Conservation (phyloP, 2,113 vertebrate genomes). For the Zosterops borbonicus region DNA sequence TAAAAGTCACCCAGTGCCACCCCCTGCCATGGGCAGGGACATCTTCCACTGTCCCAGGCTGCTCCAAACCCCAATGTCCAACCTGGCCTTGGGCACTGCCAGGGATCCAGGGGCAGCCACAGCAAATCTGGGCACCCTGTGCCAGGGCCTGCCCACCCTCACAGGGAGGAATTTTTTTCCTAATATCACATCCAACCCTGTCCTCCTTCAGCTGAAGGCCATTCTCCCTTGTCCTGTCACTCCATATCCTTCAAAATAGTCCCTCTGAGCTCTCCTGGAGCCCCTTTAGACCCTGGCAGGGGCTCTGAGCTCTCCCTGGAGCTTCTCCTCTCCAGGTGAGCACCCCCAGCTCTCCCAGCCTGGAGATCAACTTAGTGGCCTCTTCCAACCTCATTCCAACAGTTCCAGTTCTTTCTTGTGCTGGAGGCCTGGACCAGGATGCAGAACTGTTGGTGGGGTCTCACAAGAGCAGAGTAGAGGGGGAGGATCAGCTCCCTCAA, state of each 20-base stretch:
- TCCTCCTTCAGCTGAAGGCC: neutral
- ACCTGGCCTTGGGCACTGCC: neutral
- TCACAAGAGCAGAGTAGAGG: neutral
- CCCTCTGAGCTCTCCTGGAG: neutral
- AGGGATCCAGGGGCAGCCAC: neutral
- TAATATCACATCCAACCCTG: neutral
- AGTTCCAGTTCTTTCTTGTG: neutral
- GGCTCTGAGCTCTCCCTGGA: neutral
- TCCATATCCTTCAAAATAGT: too few relatives aligned
- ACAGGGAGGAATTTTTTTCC: rapidly evolving
- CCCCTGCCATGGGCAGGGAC: neutral
- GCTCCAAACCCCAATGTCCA: neutral
- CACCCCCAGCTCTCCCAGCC: neutral
- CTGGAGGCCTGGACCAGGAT: neutral
- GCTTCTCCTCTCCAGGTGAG: neutral
- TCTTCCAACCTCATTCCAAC: neutral
- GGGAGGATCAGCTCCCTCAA: neutral
- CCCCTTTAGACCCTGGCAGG: neutral
- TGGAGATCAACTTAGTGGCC: neutral
- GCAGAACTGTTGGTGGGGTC: neutral
- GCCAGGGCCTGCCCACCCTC: rapidly evolving
- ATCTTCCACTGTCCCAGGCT: neutral
- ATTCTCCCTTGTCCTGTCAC: neutral
- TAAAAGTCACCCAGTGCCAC: rapidly evolving
- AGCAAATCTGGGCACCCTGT: neutral